phyloP scores from a whole-genome alignment of 2,113 vertebrate genomes.

The Craseonycteris thonglongyai region DNA sequence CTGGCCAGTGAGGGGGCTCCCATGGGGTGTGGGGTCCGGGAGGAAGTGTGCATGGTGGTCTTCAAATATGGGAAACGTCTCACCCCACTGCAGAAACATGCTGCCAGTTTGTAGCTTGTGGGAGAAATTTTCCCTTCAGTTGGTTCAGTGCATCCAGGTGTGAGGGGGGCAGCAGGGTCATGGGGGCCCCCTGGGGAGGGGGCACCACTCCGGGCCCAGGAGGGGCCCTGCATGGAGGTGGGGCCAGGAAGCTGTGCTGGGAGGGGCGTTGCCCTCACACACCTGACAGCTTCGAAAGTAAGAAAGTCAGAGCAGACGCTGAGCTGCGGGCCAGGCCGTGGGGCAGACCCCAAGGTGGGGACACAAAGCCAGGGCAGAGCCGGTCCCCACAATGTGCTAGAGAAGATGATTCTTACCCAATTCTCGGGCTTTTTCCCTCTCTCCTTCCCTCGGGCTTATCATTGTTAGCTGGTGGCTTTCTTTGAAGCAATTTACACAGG shows the following conservation, averaged over 20 bases:
- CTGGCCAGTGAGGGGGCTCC: fast-evolving
- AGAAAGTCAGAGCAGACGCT: background rate
- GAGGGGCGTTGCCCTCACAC: no score
- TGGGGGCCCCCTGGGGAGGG: background rate
- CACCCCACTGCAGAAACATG: fast-evolving
- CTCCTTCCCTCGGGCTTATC: background rate
- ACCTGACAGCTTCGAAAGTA: background rate
- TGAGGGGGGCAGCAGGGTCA: background rate
- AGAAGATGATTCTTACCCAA: fast-evolving
- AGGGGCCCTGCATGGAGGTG: background rate
- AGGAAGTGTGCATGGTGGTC: fast-evolving
- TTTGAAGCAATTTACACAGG: background rate
- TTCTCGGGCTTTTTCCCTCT: fast-evolving
- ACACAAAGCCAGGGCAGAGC: background rate
- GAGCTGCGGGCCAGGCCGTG: background rate
- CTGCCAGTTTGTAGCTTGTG: background rate
- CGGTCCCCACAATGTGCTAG: fast-evolving
- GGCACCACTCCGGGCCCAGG: background rate
- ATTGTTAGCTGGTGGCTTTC: background rate
- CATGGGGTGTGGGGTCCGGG: fast-evolving
- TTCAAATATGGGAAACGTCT: fast-evolving
- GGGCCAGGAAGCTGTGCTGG: background rate
- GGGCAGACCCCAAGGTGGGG: fast-evolving
- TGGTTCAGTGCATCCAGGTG: background rate
- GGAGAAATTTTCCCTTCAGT: background rate